Conservation (phyloP, 1,140 invertebrate genomes). For the Lysiphlebus fabarum region DNA sequence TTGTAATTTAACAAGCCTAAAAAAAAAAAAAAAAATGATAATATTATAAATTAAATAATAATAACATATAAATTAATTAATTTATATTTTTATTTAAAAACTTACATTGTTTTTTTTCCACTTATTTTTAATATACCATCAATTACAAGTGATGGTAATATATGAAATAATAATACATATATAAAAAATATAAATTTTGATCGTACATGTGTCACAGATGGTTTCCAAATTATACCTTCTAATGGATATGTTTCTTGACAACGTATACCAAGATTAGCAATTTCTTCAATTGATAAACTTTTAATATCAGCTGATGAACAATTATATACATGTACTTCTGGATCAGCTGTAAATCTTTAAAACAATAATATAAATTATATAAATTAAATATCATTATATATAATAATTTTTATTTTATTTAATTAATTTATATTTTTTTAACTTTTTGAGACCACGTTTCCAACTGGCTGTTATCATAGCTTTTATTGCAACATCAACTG, state of each 20-base stretch:
- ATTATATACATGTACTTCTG: slow-evolving; percentile 64
- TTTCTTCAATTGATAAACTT: slow-evolving; percentile 64
- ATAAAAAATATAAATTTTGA: slow-evolving; percentile 56
- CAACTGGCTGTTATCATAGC: slow-evolving; percentile 73
- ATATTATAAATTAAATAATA: not conserved
- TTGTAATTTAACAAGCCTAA: slow-evolving; percentile 76
- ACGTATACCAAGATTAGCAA: slow-evolving; percentile 57
- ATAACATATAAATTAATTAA: not conserved
- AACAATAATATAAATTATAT: slow-evolving; percentile 1
- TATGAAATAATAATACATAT: slow-evolving; percentile 62
- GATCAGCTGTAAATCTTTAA: slow-evolving; percentile 41
- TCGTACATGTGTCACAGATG: slow-evolving; percentile 54
- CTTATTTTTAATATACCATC: slow-evolving; percentile 61
- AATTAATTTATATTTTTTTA: slow-evolving; percentile 35
- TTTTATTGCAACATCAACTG: slow-evolving; percentile 84
- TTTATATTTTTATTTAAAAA: too few species aligned
- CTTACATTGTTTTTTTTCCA: slow-evolving; percentile 72
- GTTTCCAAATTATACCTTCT: slow-evolving; percentile 68
- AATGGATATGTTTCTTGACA: slow-evolving; percentile 61
- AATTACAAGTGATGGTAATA: slow-evolving; percentile 68
- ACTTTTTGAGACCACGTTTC: slow-evolving; percentile 66
- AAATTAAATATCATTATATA: too few species aligned
- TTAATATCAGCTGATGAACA: slow-evolving; percentile 64
- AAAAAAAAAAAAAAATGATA: slow-evolving; percentile 5
- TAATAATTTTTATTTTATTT: not conserved